Base-by-base conservation (phyloP, 2,888 invertebrate genomes). In the Horisme vitalbata region DNA sequence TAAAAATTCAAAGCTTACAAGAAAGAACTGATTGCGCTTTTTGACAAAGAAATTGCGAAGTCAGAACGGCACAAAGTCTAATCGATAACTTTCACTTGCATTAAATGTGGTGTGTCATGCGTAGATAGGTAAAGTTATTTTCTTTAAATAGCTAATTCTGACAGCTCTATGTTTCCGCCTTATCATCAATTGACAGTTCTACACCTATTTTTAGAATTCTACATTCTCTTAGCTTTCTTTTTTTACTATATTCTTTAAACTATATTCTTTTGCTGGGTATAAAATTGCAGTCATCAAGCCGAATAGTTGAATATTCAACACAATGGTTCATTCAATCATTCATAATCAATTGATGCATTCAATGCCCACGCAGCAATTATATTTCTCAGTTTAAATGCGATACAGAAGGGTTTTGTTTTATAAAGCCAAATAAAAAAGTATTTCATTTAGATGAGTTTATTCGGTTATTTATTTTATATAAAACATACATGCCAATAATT, bases 71-170 rank as follows among this genome's bases (percentile, higher is more conserved):
- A 52, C 49, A 53, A 52, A 41, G 32, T 45, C 38, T 31, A 49
- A 47, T 52, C 45, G 46, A 55, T 30, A 28, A 50, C 59, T 61
- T 61, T 61, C 61, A 48, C 57, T 49, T 37, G 41, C 35, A 47
- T 55, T 55, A 33, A 45, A 44, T 52, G 43, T 46, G 51, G 27
- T 41, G 45, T 36, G 39, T 50, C 47, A 43, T 34, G 51, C 36
- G 43, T 45, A 49, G 52, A 52, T 48, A 41, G 37, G 26, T 52
- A 48, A 41, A 54, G 48, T 45, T 41, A 43, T 41, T 24, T 34
- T 28, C 37, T n/a, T n/a, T 31, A 47, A 41, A 43, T 23, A 37
- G 41, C 34, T 30, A 44, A 43, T 47, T 44, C 28, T 38, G 43
- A 34, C 30, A 15, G 11, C 30, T 13, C 26, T 23, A 9, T 33